Evolutionary conservation across 2,797 vertebrate genomes (phyloP).

Genomic region (Gallinago nigripennis): DNA sequence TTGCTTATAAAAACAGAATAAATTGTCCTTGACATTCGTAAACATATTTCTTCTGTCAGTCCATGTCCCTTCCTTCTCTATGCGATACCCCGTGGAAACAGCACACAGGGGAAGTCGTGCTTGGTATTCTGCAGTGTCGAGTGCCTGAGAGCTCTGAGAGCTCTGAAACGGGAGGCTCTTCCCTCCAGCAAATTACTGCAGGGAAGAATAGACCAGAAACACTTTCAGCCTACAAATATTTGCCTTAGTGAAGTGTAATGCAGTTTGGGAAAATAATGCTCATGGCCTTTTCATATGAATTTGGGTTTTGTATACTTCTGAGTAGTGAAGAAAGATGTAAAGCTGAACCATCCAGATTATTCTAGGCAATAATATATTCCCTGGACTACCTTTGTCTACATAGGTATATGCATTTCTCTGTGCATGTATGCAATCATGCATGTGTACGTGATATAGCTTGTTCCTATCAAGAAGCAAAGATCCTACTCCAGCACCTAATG

Average conservation of each 20-base stretch:
- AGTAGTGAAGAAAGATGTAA: not conserved
- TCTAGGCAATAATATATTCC: not conserved
- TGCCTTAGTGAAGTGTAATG: not conserved
- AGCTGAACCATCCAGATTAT: not conserved
- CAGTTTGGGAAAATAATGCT: not conserved
- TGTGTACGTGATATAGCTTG: not conserved
- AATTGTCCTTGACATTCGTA: not conserved
- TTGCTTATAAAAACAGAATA: conserved; percentile 27
- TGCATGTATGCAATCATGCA: not conserved
- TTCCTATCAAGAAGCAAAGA: not conserved
- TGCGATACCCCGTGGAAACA: not conserved
- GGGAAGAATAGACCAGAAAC: not conserved
- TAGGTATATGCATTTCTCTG: not conserved
- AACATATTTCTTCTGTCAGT: conserved; percentile 11
- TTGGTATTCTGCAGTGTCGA: not conserved
- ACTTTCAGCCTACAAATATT: not conserved
- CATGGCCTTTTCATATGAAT: not conserved
- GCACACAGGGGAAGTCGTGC: not conserved
- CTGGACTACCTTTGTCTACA: not conserved
- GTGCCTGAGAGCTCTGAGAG: not conserved
- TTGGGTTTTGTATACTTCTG: not conserved
- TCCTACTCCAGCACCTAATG: not conserved
- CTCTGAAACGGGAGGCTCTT: not conserved
- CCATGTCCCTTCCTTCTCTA: not conserved
- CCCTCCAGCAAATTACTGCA: not conserved